Percentiles rank a stretch among this genome's conserved stretches.
Evolutionary conservation across 2,888 invertebrate genomes (phyloP).

Genomic region (Lithosia quadra): DNA sequence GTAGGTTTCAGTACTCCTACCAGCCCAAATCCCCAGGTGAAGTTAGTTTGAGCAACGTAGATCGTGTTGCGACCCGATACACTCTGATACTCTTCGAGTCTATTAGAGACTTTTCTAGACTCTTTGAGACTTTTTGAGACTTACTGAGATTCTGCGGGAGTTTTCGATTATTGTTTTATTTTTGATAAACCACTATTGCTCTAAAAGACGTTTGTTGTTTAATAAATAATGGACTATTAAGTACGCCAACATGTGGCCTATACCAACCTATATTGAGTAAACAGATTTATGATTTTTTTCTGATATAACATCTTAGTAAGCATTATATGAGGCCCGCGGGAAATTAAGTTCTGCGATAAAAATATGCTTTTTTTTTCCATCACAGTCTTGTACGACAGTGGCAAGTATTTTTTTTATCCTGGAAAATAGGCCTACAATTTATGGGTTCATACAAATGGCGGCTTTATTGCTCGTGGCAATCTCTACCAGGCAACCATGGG

Average conservation of each 20-base stretch:
- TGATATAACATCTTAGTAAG: conserved; percentile 12
- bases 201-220: background rate
- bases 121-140: background rate
- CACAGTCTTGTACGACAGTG: conserved; percentile 7
- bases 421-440: too few relatives aligned
- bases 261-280: background rate
- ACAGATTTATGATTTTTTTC: conserved; percentile 2
- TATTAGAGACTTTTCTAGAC: background rate
- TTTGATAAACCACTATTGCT: background rate
- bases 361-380: conserved; percentile 10
- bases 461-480: too few relatives aligned
- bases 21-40: too few relatives aligned
- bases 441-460: too few relatives aligned
- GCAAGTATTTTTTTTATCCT: too few relatives aligned
- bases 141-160: background rate
- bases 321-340: conserved; percentile 10
- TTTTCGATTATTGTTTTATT: background rate
- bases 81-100: background rate
- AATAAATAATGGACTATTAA: background rate
- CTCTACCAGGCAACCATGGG: too few relatives aligned
- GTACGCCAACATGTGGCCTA: background rate
- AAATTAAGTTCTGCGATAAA: conserved; percentile 13
- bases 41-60: too few relatives aligned
- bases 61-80: too few relatives aligned
- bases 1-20: too few relatives aligned